Evolutionary conservation across 2,888 invertebrate species (phyloP), one percentile per base, ranked within the genome.

Genomic region (Zaprionus lineosus): DNA sequence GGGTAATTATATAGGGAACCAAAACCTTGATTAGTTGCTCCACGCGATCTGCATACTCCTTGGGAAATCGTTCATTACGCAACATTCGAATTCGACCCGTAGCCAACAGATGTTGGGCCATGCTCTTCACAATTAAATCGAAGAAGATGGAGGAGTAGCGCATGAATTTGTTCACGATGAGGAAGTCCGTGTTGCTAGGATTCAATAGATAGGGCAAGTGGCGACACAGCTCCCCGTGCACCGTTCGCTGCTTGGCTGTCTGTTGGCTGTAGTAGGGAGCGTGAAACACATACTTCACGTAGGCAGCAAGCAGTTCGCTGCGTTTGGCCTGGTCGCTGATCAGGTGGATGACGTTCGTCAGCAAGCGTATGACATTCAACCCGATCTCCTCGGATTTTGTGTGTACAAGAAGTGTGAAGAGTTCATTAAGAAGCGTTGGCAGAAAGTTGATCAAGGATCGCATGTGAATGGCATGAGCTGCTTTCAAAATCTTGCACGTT

Each of bases 51-150:
- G 95, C 92, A 83, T 95, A 95, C 68, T 96, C 96, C 12, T 93
- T 91, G 9, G 96, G 94, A 90, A 98, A 98, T 52, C 98, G 92
- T 91, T 98, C 98, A 84, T 96, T 94, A 36, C 98, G 92, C 63
- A 96, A 93, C 96, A 97, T 97, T 94, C 98, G 97, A 83, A 98
- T 96, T 84, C 97, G 92, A 14, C 96, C 96, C 2, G 96, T 95
- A 57, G 93, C 93, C 43, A 98, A 92, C 62, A 99, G 91, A 90
- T 96, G 95, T 88, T 98, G 97, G 0, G 97, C 96, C 97, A 98
- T 98, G 88, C 97, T 96, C 89, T 98, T 98, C 24, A 95, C 92
- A 74, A 97, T 94, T 64, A 98, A 92, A 86, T 97, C 96, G 74
- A 98, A 96, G 91, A n/a, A n/a, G n/a, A 98, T 98, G 87, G 94